Evolutionary conservation across 2,888 invertebrate species (phyloP).

Genomic region (Caenorhabditis parvicauda): DNA sequence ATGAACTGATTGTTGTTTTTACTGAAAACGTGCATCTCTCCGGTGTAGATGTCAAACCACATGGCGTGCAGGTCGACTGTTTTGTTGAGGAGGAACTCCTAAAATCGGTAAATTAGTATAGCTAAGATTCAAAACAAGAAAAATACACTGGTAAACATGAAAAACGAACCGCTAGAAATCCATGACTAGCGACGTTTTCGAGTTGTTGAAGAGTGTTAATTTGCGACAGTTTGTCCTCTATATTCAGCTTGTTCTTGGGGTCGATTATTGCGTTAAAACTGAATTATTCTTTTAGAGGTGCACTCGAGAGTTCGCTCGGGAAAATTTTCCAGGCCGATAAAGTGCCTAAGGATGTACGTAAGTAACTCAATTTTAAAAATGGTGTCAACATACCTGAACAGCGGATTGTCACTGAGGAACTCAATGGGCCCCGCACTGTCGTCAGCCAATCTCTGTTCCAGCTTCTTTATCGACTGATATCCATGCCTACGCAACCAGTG

Average conservation of each 20-base stretch:
- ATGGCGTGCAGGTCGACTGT: conserved; percentile 70
- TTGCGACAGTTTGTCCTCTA: conserved; percentile 83
- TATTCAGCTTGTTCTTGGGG: conserved; percentile 78
- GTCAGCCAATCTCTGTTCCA: conserved; percentile 70
- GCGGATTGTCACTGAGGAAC: conserved; percentile 82
- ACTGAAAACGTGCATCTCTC: conserved; percentile 74
- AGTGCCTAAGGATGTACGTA: background rate
- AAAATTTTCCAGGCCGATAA: background rate
- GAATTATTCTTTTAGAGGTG: background rate
- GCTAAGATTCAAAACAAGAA: background rate
- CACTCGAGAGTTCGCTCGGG: too few species aligned
- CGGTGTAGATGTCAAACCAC: conserved; percentile 96
- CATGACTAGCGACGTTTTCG: conserved; percentile 59
- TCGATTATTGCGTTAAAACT: conserved; percentile 80
- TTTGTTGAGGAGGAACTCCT: conserved; percentile 50
- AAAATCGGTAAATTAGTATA: background rate
- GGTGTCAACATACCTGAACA: conserved; percentile 76
- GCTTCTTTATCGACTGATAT: conserved; percentile 31
- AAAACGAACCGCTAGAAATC: conserved; percentile 47
- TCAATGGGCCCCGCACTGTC: conserved; percentile 77
- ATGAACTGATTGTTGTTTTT: conserved; percentile 70
- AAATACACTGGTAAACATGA: background rate
- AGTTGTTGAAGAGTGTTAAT: conserved; percentile 62
- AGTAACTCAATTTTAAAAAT: background rate
- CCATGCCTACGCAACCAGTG: conserved; percentile 77